A percentile compares a stretch with the other conserved stretches of the same genome.
These are phyloP conservation scores for Pyrrhosoma nymphula DNA, from an alignment of 2,888 invertebrate genomes.

Conservation along the genomic window DNA sequence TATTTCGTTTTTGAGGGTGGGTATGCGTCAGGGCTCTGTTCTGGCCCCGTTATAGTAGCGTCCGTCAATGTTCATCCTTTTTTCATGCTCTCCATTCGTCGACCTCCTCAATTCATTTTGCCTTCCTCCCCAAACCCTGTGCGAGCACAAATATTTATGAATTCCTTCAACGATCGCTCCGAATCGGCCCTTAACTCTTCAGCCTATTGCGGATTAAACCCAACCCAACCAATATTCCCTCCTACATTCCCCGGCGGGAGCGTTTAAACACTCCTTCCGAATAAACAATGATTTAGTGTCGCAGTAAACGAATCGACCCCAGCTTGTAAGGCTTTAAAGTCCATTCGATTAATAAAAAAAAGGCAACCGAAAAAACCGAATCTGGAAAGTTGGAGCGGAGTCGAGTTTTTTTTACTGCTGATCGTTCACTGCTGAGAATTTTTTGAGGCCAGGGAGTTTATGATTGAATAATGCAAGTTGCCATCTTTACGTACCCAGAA, in stretches of 20 bases:
- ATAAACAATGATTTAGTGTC: not conserved
- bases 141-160: constrained; percentile 24
- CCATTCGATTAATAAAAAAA: not conserved
- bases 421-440: not conserved
- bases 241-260: not conserved
- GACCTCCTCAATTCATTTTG: not conserved
- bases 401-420: not conserved
- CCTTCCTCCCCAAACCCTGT: not conserved
- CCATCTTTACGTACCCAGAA: not conserved
- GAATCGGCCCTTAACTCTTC: constrained; percentile 15
- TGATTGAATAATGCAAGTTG: not conserved
- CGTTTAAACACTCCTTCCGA: not conserved
- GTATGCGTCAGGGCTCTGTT: not conserved
- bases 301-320: not conserved
- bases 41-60: not conserved
- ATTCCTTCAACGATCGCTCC: not conserved
- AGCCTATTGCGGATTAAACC: not conserved
- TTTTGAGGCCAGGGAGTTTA: not conserved
- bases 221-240: not conserved
- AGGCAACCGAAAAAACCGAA: not conserved
- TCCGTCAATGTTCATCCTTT: not conserved
- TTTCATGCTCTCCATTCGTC: not conserved
- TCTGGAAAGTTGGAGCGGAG: not conserved
- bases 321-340: not conserved
- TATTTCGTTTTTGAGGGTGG: not conserved